Evolutionary conservation across 2,113 vertebrate species (phyloP), one percentile per base, ranked within the genome.

Genomic region (Rattus norvegicus): DNA sequence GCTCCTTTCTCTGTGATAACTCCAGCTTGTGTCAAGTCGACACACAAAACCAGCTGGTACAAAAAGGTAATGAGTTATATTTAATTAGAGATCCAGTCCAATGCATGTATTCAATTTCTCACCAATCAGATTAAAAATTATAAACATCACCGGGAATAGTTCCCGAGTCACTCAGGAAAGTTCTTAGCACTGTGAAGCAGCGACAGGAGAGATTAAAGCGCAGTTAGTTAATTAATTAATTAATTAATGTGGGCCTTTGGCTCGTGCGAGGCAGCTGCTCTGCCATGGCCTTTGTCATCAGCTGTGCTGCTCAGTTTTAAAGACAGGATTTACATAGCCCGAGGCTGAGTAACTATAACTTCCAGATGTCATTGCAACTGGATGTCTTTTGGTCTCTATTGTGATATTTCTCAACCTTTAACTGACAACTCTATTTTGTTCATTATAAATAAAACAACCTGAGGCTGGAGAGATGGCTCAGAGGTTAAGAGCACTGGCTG

Each of bases 381-480:
- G 72, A 36, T 77, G 30, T 67, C 89, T 77, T 54, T 49, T 83
- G 47, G 84, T 83, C 49, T 73, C 69, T 52, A 17, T 72, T 4
- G 11, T 79, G 43, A 1, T 20, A 39, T 75, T 94, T 91, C n/a
- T 91, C 61, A 90, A 73, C 54, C 19, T 89, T 95, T 93, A 61
- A 63, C 81, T 28, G 81, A 84, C 81, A 84, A 63, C 36, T 92
- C 47, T 94, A 77, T 81, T 92, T 92, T 88, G 19, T 36, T 69
- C 88, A 67, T 59, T 89, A 80, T 75, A 90, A 92, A 90, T 81
- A 89, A 95, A 97, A 81, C 67, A 73, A 69, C 81, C 92, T 59
- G 43, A 11, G 72, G 20, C n/a, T 75, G n/a, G n/a, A 75, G 20
- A 43, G 72, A 75, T 43, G 72, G n/a, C n/a, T 75, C n/a, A 75